Conservation (phyloP, 2,797 vertebrate genomes). For the Gobionotothen gibberifrons region DNA sequence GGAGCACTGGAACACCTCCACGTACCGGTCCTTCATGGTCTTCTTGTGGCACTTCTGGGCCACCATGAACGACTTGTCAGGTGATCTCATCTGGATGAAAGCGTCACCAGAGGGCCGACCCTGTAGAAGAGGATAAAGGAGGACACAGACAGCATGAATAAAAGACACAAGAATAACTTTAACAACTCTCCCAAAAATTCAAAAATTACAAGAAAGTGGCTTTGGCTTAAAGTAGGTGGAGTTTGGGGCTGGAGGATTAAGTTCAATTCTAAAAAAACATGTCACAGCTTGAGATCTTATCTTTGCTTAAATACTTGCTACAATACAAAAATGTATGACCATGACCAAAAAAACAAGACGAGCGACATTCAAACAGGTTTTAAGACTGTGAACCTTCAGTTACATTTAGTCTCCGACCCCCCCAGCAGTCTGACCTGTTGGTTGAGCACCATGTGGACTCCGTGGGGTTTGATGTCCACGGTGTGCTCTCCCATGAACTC, state of each 20-base stretch:
- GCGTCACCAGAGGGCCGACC: slow-evolving; percentile 95
- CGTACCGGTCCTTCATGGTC: slow-evolving; percentile 97
- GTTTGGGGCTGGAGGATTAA: too few species aligned
- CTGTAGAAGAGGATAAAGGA: slow-evolving; percentile 68
- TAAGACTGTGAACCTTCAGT: too few species aligned
- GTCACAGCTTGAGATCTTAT: too few species aligned
- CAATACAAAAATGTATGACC: too few species aligned
- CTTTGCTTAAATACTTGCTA: too few species aligned
- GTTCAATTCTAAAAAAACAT: too few species aligned
- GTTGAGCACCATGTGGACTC: slow-evolving; percentile 98
- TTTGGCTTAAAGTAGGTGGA: background rate
- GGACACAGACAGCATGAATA: background rate
- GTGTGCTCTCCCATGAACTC: slow-evolving; percentile 96
- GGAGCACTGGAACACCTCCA: slow-evolving; percentile 98
- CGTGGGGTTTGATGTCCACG: slow-evolving; percentile 93
- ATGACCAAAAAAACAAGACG: too few species aligned
- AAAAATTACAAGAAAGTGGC: background rate
- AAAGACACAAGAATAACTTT: too few species aligned
- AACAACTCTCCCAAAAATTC: too few species aligned
- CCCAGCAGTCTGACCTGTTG: slow-evolving; percentile 87
- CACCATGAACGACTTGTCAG: slow-evolving; percentile 92
- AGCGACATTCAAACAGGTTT: too few species aligned
- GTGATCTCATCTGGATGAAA: slow-evolving; percentile 97
- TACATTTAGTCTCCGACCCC: too few species aligned
- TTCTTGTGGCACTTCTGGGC: slow-evolving; percentile 97